Evolutionary conservation across 1,140 invertebrate species (phyloP).

Genomic region (Tetragnatha versicolor): DNA sequence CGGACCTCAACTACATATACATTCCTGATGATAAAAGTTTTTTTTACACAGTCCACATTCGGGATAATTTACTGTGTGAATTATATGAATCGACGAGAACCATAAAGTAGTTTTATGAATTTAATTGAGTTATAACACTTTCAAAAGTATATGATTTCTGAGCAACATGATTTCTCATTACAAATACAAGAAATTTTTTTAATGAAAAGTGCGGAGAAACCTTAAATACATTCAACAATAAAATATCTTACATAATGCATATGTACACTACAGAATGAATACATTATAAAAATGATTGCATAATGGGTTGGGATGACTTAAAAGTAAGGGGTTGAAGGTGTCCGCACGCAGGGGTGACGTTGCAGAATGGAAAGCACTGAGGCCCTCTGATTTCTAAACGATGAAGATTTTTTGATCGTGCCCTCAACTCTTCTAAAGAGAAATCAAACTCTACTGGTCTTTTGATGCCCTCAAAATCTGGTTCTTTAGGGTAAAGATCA

Average conservation of each 20-base stretch:
- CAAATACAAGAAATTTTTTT: no score
- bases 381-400: slow-evolving; percentile 59
- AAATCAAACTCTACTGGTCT: slow-evolving; percentile 56
- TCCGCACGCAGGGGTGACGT: slow-evolving; percentile 58
- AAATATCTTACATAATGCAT: slow-evolving; percentile 32
- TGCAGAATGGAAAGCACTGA: slow-evolving; percentile 55
- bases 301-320: slow-evolving; percentile 9
- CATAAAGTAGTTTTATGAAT: no score
- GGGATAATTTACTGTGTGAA: no score
- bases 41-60: no score
- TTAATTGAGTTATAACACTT: no score
- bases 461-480: slow-evolving; percentile 56
- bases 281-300: slow-evolving; percentile 54
- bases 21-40: no score
- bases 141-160: no score
- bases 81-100: no score
- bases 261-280: neutral
- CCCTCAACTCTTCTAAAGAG: slow-evolving; percentile 57
- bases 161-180: no score
- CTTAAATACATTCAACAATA: no score
- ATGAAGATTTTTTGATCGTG: slow-evolving; percentile 56
- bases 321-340: slow-evolving; percentile 56
- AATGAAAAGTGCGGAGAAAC: no score
- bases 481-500: slow-evolving; percentile 59
- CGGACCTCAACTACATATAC: no score